phyloP scores from a whole-genome alignment of 2,797 vertebrate species.

The Pseudochirops corinnae region DNA sequence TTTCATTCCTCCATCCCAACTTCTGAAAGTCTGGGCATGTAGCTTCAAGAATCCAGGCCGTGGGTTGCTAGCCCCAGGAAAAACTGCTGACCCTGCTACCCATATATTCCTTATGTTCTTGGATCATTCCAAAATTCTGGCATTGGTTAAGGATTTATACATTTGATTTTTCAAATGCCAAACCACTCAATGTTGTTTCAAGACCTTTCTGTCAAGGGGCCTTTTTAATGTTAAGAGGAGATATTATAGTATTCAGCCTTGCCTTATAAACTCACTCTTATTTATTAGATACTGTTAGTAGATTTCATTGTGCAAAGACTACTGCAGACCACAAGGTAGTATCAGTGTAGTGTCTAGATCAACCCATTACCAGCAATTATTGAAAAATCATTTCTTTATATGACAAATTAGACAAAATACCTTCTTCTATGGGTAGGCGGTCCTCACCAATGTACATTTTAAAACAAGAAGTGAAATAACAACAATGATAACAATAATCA shows the following conservation, averaged over 20 bases:
- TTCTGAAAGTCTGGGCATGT: too few relatives aligned
- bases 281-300: background rate
- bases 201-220: background rate
- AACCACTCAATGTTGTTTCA: background rate
- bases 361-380: background rate
- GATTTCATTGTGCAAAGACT: too few relatives aligned
- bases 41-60: too few relatives aligned
- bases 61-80: too few relatives aligned
- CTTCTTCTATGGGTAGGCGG: background rate
- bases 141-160: background rate
- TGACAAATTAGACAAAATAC: background rate
- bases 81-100: too few relatives aligned
- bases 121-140: background rate
- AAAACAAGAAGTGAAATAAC: background rate
- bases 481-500: background rate
- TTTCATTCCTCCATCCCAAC: too few relatives aligned
- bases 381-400: background rate
- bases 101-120: slow-evolving; percentile 23
- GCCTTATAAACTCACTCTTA: background rate
- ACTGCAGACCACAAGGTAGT: rapidly evolving
- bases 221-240: background rate
- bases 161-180: slow-evolving; percentile 17
- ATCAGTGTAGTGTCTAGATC: background rate
- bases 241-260: background rate
- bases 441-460: background rate